A percentile compares a stretch with the other conserved stretches of the same genome.
These are phyloP conservation scores for Proteles cristata DNA, from an alignment of 2,113 vertebrate species.

Conservation along the genomic window DNA sequence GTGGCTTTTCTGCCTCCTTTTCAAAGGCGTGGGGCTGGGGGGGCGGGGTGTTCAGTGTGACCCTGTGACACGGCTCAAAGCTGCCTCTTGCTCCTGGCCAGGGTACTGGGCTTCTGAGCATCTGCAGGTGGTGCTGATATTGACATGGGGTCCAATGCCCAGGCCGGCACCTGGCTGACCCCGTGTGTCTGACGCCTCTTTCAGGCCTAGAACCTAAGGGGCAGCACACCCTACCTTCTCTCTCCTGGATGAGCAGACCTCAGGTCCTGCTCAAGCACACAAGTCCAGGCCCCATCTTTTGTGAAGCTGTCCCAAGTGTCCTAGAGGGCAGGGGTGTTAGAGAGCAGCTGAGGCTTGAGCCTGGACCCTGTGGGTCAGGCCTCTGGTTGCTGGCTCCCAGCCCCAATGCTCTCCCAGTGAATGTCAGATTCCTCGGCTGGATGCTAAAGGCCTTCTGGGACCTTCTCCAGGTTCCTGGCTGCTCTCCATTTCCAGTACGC, in stretches of 20 bases:
- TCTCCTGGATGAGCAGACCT: background rate
- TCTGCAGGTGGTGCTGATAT: slow-evolving; percentile 29
- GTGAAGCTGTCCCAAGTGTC: background rate
- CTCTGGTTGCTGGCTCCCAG: background rate
- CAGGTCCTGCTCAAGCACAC: background rate
- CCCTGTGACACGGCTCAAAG: slow-evolving; percentile 72
- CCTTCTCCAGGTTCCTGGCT: background rate
- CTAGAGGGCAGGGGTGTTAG: background rate
- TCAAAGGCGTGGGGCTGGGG: slow-evolving; percentile 65
- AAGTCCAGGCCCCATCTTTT: background rate
- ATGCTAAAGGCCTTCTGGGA: background rate
- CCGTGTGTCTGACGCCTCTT: background rate
- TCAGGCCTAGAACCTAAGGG: background rate
- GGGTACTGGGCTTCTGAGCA: slow-evolving; percentile 33
- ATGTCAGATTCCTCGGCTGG: background rate
- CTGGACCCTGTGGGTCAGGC: background rate
- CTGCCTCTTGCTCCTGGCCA: slow-evolving; percentile 46
- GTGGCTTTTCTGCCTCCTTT: slow-evolving; percentile 68
- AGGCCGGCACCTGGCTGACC: background rate
- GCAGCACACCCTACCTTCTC: background rate
- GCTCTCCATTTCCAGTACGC: background rate
- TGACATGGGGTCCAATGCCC: slow-evolving; percentile 9
- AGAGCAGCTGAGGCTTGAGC: background rate
- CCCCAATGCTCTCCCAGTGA: background rate
- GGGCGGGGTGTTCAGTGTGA: slow-evolving; percentile 61